Evolutionary conservation across 2,113 vertebrate genomes (phyloP), one percentile per base, ranked within the genome.

Genomic region (Furnarius figulus): DNA sequence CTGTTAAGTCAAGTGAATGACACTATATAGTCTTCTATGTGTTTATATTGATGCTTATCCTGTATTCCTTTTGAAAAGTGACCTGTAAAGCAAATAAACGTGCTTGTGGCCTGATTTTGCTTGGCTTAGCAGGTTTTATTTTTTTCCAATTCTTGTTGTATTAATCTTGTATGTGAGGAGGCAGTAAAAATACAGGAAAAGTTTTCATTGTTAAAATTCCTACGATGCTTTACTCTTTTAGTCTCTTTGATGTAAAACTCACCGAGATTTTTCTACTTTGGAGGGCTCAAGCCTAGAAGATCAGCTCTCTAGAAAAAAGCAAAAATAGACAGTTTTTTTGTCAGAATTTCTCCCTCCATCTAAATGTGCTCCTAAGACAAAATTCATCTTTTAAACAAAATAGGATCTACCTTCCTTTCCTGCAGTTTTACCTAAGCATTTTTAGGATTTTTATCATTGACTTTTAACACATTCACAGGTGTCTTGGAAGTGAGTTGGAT

Each of bases 21-120:
- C 31, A 47, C 19, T 62, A 14, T 80, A 33, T 47, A 71, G 50
- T 46, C 47, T 87, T 92, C 52, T 8, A 12, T 31, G 49, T 94
- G 40, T 95, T 92, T 97, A 91, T 55, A 62, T 50, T 87, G 77
- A 83, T 91, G 74, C 44, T 81, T 95, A 85, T 75, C 28, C 35
- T 79, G 13, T 79, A 72, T 89, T 94, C 87, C 71, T 85, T 95
- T 95, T 87, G 74, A 91, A 90, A 93, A 93, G 62, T 85, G 89
- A 93, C 91, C 66, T 89, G 84, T n/a, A 90, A 87, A 94, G 53
- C 74, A 93, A 96, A 93, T 85, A 96, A 89, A 76, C 33, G 44
- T 90, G n/a, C 84, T 82, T 93, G 53, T 75, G 73, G 53, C 52
- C 33, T 89, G 58, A 91, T 93, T 96, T 90, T 91, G 65, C 81